A percentile compares a stretch with the other conserved stretches of the same genome.
Evolutionary conservation across 2,888 invertebrate species (phyloP).

Genomic region (Silvanus unidentatus): DNA sequence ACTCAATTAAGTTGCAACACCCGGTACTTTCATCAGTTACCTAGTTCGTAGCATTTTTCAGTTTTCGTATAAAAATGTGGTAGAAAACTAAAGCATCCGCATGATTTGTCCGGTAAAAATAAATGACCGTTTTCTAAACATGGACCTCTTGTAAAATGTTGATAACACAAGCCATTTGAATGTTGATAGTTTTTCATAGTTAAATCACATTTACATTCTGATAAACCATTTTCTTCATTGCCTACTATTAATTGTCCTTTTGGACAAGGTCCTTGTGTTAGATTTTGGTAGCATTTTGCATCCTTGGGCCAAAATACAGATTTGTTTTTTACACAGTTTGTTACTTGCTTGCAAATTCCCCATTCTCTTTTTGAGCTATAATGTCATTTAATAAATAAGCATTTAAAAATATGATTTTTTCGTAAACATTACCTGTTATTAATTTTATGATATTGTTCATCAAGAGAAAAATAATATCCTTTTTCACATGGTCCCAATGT

Average conservation of each 20-base stretch:
- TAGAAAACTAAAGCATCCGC: slow-evolving; percentile 65
- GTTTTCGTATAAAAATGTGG: slow-evolving; percentile 70
- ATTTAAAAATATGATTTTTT: slow-evolving; percentile 13
- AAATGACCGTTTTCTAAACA: slow-evolving; percentile 70
- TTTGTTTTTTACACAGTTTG: slow-evolving; percentile 57
- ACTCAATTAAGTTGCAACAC: no score
- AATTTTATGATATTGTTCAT: slow-evolving; percentile 26
- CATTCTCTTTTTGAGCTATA: slow-evolving; percentile 54
- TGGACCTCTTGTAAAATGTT: slow-evolving; percentile 75
- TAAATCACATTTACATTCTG: slow-evolving; percentile 53
- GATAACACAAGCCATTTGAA: slow-evolving; percentile 63
- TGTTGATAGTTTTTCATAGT: no score
- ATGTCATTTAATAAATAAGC: not conserved
- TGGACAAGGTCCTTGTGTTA: slow-evolving; percentile 70
- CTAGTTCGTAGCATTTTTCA: slow-evolving; percentile 68
- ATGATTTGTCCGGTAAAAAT: slow-evolving; percentile 67
- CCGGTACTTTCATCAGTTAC: slow-evolving; percentile 44
- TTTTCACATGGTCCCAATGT: slow-evolving; percentile 65
- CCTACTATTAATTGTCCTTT: slow-evolving; percentile 63
- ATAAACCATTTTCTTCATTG: slow-evolving; percentile 54
- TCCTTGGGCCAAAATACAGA: slow-evolving; percentile 74
- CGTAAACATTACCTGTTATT: slow-evolving; percentile 21
- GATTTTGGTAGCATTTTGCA: slow-evolving; percentile 65
- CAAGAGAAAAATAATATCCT: slow-evolving; percentile 73
- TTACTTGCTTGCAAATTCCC: slow-evolving; percentile 66